phyloP scores from a whole-genome alignment of 2,888 invertebrate genomes.

The Bibio marci region DNA sequence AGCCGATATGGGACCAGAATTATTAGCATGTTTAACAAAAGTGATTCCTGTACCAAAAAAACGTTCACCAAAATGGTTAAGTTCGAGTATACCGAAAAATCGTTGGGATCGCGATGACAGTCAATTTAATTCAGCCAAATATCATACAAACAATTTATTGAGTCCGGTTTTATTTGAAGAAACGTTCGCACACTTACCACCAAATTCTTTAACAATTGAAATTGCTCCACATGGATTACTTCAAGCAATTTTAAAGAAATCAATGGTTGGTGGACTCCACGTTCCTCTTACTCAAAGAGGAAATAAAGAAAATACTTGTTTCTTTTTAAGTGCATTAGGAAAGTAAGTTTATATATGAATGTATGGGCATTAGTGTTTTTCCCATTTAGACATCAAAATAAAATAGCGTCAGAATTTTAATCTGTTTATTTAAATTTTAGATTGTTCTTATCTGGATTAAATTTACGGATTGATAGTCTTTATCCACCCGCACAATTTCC shows the following conservation, averaged over 20 bases:
- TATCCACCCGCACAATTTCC: constrained; percentile 65
- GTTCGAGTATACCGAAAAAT: constrained; percentile 56
- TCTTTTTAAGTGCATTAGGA: constrained; percentile 29
- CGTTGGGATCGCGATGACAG: constrained; percentile 53
- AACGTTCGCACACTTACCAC: constrained; percentile 39
- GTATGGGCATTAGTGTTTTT: neutral
- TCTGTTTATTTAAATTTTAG: constrained; percentile 30
- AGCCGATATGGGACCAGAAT: constrained; percentile 42
- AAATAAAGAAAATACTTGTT: constrained; percentile 30
- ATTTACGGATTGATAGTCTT: constrained; percentile 54
- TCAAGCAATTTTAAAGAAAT: constrained; percentile 45
- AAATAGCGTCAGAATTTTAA: neutral
- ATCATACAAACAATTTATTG: constrained; percentile 72
- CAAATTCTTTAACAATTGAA: constrained; percentile 46
- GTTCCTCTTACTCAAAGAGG: constrained; percentile 41
- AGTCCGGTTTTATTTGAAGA: constrained; percentile 42
- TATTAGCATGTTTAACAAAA: constrained; percentile 43
- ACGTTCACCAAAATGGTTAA: constrained; percentile 65
- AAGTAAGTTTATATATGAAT: constrained; percentile 23
- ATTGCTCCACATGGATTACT: constrained; percentile 52
- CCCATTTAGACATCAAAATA: no score
- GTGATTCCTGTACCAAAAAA: constrained; percentile 46
- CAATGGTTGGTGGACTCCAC: constrained; percentile 35
- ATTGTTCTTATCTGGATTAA: constrained; percentile 58
- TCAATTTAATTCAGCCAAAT: constrained; percentile 56